phyloP scores from a whole-genome alignment of 2,888 invertebrate species.

The Apotomis betuletana region DNA sequence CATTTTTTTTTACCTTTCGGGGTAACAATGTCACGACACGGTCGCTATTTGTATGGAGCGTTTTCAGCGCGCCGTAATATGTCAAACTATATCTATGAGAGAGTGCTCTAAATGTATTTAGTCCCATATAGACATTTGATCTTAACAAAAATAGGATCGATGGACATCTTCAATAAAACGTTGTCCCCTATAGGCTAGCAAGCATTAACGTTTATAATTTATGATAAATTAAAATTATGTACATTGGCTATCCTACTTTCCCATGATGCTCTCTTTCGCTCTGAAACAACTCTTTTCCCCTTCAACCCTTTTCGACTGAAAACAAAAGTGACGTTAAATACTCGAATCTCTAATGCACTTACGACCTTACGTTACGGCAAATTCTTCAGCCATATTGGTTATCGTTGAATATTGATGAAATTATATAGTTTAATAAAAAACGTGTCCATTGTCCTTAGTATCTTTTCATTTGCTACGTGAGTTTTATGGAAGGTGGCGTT shows the following conservation, averaged over 20 bases:
- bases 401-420: constrained; percentile 13
- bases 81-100: no score
- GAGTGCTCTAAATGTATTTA: no score
- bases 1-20: no score
- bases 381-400: background rate
- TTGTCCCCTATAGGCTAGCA: no score
- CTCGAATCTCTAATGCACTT: background rate
- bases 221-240: background rate
- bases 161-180: no score
- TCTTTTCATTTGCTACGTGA: background rate
- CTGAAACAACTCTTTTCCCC: background rate
- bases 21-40: no score
- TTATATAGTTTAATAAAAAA: background rate
- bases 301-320: background rate
- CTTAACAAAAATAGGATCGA: no score
- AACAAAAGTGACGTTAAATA: background rate
- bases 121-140: no score
- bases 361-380: background rate
- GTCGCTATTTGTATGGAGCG: no score
- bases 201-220: background rate
- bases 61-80: no score
- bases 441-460: background rate
- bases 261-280: background rate
- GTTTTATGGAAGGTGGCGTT: background rate
- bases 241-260: background rate